Percentiles rank a stretch among this genome's conserved stretches.
Evolutionary conservation across 2,888 invertebrate species (phyloP).

Genomic region (Amphipyra berbera): DNA sequence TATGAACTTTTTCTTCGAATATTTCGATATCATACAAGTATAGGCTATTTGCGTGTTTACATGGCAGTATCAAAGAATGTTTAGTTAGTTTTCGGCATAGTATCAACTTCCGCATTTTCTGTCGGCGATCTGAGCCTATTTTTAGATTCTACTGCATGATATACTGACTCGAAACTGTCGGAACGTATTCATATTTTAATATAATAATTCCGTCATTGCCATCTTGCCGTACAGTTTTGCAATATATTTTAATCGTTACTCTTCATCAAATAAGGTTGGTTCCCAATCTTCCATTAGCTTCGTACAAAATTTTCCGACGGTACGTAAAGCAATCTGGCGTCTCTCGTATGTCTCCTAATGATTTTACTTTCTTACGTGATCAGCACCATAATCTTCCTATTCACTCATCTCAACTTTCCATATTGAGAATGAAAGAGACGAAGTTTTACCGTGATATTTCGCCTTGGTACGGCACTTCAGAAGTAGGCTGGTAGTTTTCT

Average conservation of each 20-base stretch:
- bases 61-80: slow-evolving; percentile 3
- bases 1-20: slow-evolving; percentile 4
- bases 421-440: slow-evolving; percentile 7
- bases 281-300: slow-evolving; percentile 2
- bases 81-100: slow-evolving; percentile 6
- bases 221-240: slow-evolving; percentile 1
- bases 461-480: slow-evolving; percentile 71
- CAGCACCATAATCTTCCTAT: slow-evolving; percentile 13
- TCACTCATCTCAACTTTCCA: slow-evolving; percentile 7
- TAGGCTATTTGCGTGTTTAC: not conserved
- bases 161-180: not conserved
- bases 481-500: slow-evolving; percentile 40
- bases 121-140: not conserved
- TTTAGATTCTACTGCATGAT: slow-evolving; percentile 18
- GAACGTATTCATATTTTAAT: slow-evolving; percentile 1
- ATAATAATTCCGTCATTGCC: slow-evolving; percentile 13
- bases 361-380: not conserved
- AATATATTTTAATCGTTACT: slow-evolving; percentile 18
- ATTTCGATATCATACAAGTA: not conserved
- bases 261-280: slow-evolving; percentile 10
- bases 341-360: not conserved
- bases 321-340: not conserved
- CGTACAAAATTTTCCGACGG: not conserved
- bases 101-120: slow-evolving; percentile 15
- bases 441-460: slow-evolving; percentile 19